A percentile compares a stretch with the other conserved stretches of the same genome.
phyloP scores from a whole-genome alignment of 2,888 invertebrate species.

The Xestia sexstrigata region DNA sequence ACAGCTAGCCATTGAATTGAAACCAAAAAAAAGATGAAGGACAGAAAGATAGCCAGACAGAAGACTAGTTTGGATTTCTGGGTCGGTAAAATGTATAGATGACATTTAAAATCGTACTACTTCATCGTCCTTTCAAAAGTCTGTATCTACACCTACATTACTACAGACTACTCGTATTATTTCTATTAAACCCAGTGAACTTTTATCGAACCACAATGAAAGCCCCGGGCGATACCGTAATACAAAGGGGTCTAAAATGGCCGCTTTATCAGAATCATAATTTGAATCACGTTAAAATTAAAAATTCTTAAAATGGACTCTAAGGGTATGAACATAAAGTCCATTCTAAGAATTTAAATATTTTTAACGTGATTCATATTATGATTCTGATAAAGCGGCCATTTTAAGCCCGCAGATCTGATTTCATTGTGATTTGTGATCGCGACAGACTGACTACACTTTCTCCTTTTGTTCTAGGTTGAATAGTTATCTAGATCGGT shows the following conservation, averaged over 20 bases:
- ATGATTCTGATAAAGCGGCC: no score
- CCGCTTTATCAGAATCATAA: no score
- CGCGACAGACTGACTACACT: conserved; percentile 22
- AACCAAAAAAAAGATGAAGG: no score
- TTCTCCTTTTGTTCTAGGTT: conserved; percentile 39
- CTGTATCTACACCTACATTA: background rate
- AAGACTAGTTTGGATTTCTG: background rate
- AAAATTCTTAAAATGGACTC: no score
- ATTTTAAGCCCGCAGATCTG: no score
- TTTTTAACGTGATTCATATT: no score
- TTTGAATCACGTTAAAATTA: no score
- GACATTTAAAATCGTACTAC: conserved; percentile 15
- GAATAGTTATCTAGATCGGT: conserved; percentile 38
- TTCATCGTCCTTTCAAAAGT: conserved; percentile 19
- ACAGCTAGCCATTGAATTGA: no score
- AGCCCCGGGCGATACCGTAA: conserved; percentile 21
- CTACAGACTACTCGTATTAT: conserved; percentile 9
- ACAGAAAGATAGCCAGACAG: background rate
- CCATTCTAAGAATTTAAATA: no score
- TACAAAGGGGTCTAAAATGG: no score
- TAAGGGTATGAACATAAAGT: no score
- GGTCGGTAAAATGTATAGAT: background rate
- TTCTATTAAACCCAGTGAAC: conserved; percentile 8
- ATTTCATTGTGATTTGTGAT: conserved; percentile 38
- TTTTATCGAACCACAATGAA: conserved; percentile 23